Conservation (phyloP, 2,888 invertebrate species). For the Atethmia centrago region DNA sequence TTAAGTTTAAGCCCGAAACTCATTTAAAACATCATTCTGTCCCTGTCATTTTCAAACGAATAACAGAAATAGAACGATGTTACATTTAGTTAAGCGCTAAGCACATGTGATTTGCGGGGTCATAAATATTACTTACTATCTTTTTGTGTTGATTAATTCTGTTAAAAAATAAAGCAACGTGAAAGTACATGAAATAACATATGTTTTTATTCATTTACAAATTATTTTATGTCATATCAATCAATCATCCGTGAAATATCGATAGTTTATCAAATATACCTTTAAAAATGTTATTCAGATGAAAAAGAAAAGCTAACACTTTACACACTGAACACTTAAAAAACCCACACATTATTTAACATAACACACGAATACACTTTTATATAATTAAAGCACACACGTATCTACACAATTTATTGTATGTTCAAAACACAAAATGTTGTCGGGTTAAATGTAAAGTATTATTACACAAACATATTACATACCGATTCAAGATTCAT, state of each 20-base stretch:
- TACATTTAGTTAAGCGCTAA: neutral
- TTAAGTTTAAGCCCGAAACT: neutral
- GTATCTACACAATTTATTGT: neutral
- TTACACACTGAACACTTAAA: too few relatives aligned
- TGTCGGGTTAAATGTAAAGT: neutral
- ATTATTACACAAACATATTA: neutral
- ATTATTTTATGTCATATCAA: neutral
- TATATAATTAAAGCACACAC: neutral
- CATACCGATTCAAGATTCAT: conserved; percentile 1
- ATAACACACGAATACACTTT: neutral
- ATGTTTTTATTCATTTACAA: conserved; percentile 2
- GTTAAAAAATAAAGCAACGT: conserved; percentile 11
- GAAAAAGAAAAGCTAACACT: neutral
- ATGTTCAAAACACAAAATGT: neutral
- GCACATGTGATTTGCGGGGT: neutral
- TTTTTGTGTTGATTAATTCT: conserved; percentile 1
- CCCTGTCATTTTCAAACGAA: neutral
- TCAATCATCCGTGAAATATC: neutral
- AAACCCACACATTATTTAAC: neutral
- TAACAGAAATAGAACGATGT: neutral
- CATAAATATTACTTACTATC: neutral
- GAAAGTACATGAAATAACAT: neutral
- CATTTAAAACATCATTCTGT: neutral
- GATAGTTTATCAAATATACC: neutral
- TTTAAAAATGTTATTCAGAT: neutral